phyloP scores from a whole-genome alignment of 2,113 vertebrate genomes.

The Hylia prasina region DNA sequence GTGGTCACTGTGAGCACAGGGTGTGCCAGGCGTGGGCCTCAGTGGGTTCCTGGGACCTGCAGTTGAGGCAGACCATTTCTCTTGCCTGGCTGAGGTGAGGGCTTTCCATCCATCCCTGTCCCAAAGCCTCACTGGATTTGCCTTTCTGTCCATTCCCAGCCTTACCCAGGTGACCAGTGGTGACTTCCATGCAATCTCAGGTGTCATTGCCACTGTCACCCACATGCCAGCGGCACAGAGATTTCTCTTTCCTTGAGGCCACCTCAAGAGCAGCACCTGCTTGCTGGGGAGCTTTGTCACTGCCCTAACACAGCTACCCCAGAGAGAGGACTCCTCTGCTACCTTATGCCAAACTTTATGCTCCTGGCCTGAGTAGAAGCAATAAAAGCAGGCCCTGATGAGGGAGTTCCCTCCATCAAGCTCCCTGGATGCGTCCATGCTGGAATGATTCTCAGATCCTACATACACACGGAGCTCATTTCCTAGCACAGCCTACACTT shows the following conservation, averaged over 20 bases:
- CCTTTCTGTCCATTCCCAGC: background rate
- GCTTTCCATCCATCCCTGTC: background rate
- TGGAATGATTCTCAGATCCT: background rate
- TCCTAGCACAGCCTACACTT: accelerated
- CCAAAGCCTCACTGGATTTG: background rate
- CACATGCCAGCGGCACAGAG: background rate
- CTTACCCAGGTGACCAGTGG: accelerated
- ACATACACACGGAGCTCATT: background rate
- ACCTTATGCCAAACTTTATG: background rate
- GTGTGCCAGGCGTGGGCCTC: background rate
- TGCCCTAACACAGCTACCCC: background rate
- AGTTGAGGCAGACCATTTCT: background rate
- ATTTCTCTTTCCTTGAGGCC: background rate
- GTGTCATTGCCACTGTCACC: background rate
- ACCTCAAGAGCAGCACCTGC: background rate
- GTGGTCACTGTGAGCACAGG: accelerated
- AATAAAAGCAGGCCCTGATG: background rate
- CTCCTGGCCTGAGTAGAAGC: background rate
- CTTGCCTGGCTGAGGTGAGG: background rate
- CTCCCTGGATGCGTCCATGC: background rate
- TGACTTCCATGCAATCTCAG: background rate
- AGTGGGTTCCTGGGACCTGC: background rate
- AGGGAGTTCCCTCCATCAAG: background rate
- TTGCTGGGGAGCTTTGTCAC: background rate
- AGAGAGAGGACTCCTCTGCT: background rate